These are phyloP conservation scores for Drosophila ohnishii DNA, from an alignment of 1,140 invertebrate species.

Conservation along the genomic window DNA sequence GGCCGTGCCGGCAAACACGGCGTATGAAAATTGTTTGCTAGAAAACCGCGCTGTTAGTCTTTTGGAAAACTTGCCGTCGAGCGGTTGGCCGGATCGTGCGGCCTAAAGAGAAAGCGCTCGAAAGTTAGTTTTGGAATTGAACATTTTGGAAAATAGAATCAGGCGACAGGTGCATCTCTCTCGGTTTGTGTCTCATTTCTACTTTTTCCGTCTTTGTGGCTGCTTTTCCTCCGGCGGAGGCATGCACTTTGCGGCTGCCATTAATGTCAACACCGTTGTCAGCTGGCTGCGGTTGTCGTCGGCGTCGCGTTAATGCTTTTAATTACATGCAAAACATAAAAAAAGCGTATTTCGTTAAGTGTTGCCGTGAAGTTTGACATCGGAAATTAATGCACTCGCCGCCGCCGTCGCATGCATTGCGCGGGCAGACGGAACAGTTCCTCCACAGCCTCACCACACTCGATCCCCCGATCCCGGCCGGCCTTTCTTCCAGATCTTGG, in stretches of 20 bases:
- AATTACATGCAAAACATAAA: slow-evolving; percentile 76
- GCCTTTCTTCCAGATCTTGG: slow-evolving; percentile 9
- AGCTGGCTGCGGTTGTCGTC: slow-evolving; percentile 43
- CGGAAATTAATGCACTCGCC: slow-evolving; percentile 64
- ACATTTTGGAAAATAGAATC: slow-evolving; percentile 27
- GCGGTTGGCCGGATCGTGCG: slow-evolving; percentile 69
- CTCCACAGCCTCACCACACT: background rate
- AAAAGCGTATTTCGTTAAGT: slow-evolving; percentile 58
- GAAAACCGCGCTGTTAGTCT: slow-evolving; percentile 72
- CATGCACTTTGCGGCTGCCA: slow-evolving; percentile 67
- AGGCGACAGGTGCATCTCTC: slow-evolving; percentile 28
- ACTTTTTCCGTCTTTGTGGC: slow-evolving; percentile 32
- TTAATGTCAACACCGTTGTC: slow-evolving; percentile 69
- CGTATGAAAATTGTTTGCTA: slow-evolving; percentile 75
- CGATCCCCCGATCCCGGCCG: background rate
- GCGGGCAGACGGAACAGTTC: slow-evolving; percentile 41
- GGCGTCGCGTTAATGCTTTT: slow-evolving; percentile 70
- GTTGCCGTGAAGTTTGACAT: slow-evolving; percentile 77
- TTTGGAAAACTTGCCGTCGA: slow-evolving; percentile 77
- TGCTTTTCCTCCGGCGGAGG: slow-evolving; percentile 26
- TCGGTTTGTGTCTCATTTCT: slow-evolving; percentile 1
- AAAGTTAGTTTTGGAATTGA: slow-evolving; percentile 13
- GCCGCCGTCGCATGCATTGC: slow-evolving; percentile 26
- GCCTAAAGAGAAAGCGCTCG: background rate
- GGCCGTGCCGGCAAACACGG: slow-evolving; percentile 60